These are phyloP conservation scores for Imbricaverruca yamaguchii DNA, from an alignment of 2,888 invertebrate genomes.

Conservation along the genomic window DNA sequence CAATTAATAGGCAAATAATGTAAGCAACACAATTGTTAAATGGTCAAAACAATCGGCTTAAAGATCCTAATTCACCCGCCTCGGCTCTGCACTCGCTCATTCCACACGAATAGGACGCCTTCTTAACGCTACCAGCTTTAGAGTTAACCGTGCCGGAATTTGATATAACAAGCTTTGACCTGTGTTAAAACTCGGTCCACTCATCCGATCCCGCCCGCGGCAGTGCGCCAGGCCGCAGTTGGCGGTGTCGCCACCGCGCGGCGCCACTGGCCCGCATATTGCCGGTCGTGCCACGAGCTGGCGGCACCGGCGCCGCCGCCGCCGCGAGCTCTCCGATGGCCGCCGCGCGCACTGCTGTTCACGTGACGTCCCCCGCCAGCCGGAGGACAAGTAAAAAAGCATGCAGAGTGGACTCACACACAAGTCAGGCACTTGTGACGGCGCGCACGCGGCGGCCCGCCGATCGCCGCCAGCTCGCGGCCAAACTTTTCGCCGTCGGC, in stretches of 20 bases:
- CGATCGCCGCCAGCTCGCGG: background rate
- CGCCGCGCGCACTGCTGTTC: background rate
- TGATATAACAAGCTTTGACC: background rate
- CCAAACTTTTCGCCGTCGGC: background rate
- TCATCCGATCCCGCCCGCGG: background rate
- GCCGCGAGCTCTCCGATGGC: background rate
- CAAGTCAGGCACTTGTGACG: constrained; percentile 7
- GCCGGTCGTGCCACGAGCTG: background rate
- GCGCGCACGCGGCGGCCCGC: background rate
- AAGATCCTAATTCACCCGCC: background rate
- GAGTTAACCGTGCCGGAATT: background rate
- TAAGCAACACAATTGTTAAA: constrained; percentile 15
- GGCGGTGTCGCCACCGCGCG: no score
- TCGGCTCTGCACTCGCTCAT: background rate
- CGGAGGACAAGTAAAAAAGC: background rate
- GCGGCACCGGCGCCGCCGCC: background rate
- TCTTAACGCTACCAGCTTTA: background rate
- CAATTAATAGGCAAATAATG: constrained; percentile 21
- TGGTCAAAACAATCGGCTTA: constrained; percentile 15
- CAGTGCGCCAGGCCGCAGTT: background rate
- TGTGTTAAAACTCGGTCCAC: background rate
- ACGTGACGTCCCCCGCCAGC: background rate
- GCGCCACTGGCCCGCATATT: no score
- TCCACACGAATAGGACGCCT: background rate
- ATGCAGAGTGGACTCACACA: background rate